Conservation (phyloP, 2,113 vertebrate genomes). For the Charina bottae region DNA sequence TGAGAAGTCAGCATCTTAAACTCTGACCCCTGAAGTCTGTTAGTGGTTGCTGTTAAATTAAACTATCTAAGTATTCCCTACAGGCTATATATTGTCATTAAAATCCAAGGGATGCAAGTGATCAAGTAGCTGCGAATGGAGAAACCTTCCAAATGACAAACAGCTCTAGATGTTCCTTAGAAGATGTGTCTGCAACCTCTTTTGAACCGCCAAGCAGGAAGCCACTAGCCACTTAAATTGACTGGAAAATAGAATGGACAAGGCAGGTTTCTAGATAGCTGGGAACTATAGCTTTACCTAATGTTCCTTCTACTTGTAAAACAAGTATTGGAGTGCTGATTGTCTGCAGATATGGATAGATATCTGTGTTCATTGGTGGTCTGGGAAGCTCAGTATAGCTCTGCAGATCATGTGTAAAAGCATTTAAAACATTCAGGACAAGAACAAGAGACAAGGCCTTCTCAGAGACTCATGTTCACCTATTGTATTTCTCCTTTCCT, state of each 20-base stretch:
- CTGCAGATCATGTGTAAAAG: neutral
- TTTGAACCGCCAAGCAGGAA: neutral
- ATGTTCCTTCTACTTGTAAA: neutral
- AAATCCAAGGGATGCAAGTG: neutral
- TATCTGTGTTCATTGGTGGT: neutral
- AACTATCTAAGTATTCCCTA: neutral
- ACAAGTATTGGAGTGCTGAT: neutral
- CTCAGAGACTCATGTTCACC: slow-evolving; percentile 28
- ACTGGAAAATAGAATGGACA: neutral
- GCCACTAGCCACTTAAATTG: neutral
- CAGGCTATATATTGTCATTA: neutral
- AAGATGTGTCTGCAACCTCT: neutral
- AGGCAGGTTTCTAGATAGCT: neutral
- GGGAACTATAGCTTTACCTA: neutral
- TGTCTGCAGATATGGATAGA: neutral
- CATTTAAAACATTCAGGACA: neutral
- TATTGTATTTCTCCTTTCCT: slow-evolving; percentile 31
- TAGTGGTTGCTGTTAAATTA: neutral
- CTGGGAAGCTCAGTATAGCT: neutral
- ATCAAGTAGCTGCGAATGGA: neutral
- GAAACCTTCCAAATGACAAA: neutral
- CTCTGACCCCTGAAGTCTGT: neutral
- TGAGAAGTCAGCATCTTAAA: neutral
- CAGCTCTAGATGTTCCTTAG: no score
- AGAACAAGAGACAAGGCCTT: slow-evolving; percentile 52